These are phyloP conservation scores for Caranx melampygus DNA, from an alignment of 2,113 vertebrate species.

Conservation along the genomic window DNA sequence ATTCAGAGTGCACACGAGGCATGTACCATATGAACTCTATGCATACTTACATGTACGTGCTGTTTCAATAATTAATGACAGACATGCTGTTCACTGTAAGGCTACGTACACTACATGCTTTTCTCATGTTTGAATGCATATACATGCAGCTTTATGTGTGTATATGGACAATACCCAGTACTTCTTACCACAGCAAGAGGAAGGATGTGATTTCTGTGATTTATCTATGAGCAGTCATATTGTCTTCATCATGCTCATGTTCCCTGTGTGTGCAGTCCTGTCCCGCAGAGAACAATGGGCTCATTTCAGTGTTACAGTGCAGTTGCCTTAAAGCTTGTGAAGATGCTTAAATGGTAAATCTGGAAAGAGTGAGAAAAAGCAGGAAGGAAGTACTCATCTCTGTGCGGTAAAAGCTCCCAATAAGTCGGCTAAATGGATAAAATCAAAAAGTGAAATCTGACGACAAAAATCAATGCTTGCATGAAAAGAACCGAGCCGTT, in stretches of 20 bases:
- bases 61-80: conserved; percentile 65
- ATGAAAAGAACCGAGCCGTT: conserved; percentile 9
- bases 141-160: conserved; percentile 2
- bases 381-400: not conserved
- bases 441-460: not conserved
- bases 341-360: not conserved
- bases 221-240: not conserved
- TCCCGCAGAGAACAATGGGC: conserved; percentile 15
- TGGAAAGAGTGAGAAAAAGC: not conserved
- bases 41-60: conserved; percentile 4
- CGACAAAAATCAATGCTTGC: not conserved
- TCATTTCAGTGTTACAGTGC: not conserved
- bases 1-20: conserved; percentile 39
- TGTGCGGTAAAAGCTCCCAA: not conserved
- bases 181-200: not conserved
- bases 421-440: conserved; percentile 15
- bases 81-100: conserved; percentile 20
- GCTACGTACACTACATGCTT: conserved; percentile 8
- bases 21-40: conserved; percentile 8
- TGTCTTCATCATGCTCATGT: not conserved
- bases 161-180: not conserved
- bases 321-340: not conserved
- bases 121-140: conserved; percentile 30
- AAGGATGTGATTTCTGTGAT: conserved; percentile 27
- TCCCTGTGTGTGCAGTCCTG: not conserved